Evolutionary conservation across 2,888 invertebrate species (phyloP), one percentile per base, ranked within the genome.

Genomic region (Chrysina gloriosa): DNA sequence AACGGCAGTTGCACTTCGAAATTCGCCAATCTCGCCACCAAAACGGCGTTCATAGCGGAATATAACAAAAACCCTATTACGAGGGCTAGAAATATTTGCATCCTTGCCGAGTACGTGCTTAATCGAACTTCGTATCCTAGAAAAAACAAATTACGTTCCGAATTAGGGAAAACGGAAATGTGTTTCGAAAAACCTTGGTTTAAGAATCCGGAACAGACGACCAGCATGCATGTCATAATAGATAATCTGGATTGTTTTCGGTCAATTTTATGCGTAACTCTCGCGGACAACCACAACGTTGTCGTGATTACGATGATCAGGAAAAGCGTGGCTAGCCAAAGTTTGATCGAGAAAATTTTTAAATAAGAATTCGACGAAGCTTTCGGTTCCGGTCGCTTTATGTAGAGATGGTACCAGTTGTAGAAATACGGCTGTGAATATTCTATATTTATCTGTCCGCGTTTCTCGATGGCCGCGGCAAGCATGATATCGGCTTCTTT

Each of bases 1-100:
- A 84, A 76, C 3, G 84, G 83, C 58, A 83, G 74, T 31, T 76
- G 73, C 21, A 78, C 75, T 34, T 81, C 78, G 31, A 78, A 77
- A 63, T 80, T 80, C 1, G 85, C 81, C 63, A 85, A 74, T 72
- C 80, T 79, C 6, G 85, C 83, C 16, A 84, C 84, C 34, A 85
- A 72, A 25, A 80, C 78, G 7, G 81, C 82, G 69, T 79, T 81
- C 75, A 82, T 75, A 2, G 80, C 77, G 1, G 77, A 76, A 65
- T 77, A 79, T 36, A 82, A 66, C 16, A 81, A 70, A 23, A 77
- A 75, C 45, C 83, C 82, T 42, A 81, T 77, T 11, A 82, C 61
- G 21, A 81, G 68, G 2, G 81, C 76, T 21, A 77, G 67, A 61
- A 80, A 74, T 25, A 80, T 70, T 70, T 77, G 76, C n/a, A 79